phyloP scores from a whole-genome alignment of 2,113 vertebrate species.

The Sphaerodactylus townsendi region DNA sequence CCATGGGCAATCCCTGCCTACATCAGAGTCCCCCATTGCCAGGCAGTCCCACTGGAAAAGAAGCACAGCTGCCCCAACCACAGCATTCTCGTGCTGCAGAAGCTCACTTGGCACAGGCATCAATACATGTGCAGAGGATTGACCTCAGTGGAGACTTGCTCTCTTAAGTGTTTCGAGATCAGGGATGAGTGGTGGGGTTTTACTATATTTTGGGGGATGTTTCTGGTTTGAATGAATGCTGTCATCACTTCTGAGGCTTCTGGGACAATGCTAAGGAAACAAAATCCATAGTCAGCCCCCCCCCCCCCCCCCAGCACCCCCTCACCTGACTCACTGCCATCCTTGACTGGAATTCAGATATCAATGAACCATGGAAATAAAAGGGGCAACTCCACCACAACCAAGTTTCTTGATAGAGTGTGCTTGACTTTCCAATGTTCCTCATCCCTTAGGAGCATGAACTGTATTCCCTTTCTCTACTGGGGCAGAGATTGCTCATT shows the following conservation, averaged over 20 bases:
- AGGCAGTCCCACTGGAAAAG: too few relatives aligned
- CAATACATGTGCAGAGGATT: neutral
- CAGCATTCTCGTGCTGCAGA: too few relatives aligned
- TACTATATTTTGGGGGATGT: neutral
- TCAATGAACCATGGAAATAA: neutral
- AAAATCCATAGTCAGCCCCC: neutral
- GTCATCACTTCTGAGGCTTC: neutral
- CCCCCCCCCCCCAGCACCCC: too few relatives aligned
- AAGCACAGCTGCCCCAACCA: too few relatives aligned
- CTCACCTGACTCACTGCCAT: neutral
- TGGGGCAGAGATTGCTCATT: neutral
- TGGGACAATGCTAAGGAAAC: neutral
- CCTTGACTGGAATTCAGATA: neutral
- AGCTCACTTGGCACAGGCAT: too few relatives aligned
- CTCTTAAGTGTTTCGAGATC: neutral
- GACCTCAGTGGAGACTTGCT: neutral
- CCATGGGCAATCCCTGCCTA: too few relatives aligned
- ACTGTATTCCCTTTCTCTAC: neutral
- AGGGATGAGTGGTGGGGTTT: neutral
- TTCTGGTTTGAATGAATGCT: neutral
- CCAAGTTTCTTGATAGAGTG: neutral
- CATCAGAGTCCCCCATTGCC: too few relatives aligned
- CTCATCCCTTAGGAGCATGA: neutral
- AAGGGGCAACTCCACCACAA: too few relatives aligned
- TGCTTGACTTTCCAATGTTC: neutral